Percentiles rank a stretch among this genome's conserved stretches.
Conservation (phyloP, 2,797 vertebrate genomes). For the Denticeps clupeoides region DNA sequence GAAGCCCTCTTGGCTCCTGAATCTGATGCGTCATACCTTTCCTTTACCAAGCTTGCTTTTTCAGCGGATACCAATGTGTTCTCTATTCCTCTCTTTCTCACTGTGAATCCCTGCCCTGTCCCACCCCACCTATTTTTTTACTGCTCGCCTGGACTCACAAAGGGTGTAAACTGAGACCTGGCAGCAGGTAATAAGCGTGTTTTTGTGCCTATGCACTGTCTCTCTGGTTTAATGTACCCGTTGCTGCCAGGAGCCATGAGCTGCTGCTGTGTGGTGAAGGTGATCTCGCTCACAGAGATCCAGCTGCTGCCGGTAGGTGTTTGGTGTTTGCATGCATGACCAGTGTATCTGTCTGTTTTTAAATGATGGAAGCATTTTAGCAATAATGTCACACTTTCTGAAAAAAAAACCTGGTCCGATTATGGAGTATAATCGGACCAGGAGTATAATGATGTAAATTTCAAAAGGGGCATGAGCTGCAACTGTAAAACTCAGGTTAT, state of each 20-base stretch:
- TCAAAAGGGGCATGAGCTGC: too few relatives aligned
- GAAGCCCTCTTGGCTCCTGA: conserved; percentile 50
- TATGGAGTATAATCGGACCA: too few relatives aligned
- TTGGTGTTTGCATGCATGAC: conserved; percentile 15
- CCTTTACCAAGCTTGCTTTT: conserved; percentile 54
- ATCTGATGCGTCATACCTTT: conserved; percentile 77
- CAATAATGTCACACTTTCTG: too few relatives aligned
- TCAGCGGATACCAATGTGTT: conserved; percentile 35
- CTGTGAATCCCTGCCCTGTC: too few relatives aligned
- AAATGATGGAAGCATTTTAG: conserved; percentile 11
- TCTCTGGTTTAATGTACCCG: conserved; percentile 19
- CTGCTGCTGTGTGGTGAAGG: conserved; percentile 57
- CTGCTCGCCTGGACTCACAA: conserved; percentile 5
- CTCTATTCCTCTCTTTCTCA: too few relatives aligned
- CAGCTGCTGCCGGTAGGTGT: conserved; percentile 63
- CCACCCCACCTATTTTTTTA: conserved; percentile 21
- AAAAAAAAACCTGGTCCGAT: too few relatives aligned
- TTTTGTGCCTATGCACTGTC: neutral
- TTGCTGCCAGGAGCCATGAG: conserved; percentile 48
- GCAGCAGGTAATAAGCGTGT: too few relatives aligned
- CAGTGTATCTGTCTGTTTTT: too few relatives aligned
- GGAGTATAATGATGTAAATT: too few relatives aligned
- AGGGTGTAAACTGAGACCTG: too few relatives aligned
- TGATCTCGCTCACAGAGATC: conserved; percentile 65
- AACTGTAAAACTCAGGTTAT: too few relatives aligned